These are phyloP conservation scores for Petrolisthes cinctipes DNA, from an alignment of 2,888 invertebrate genomes.

Conservation along the genomic window DNA sequence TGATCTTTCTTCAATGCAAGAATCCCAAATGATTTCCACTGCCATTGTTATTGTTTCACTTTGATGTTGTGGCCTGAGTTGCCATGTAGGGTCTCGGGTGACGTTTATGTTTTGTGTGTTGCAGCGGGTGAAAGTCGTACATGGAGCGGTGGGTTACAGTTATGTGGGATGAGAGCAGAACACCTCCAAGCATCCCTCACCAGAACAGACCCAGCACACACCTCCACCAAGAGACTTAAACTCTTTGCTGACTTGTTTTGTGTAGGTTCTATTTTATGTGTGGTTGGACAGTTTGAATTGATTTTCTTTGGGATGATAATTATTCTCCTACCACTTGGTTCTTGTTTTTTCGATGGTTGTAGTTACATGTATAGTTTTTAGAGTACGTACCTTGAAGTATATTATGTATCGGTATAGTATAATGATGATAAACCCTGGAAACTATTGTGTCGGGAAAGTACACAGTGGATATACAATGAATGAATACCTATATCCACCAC, in stretches of 20 bases:
- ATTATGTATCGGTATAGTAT: no score
- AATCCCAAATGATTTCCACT: no score
- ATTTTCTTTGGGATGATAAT: not conserved
- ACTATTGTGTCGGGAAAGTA: no score
- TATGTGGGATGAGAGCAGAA: conserved; percentile 57
- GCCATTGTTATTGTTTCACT: no score
- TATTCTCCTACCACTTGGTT: not conserved
- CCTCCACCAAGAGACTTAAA: conserved; percentile 47
- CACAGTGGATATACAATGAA: no score
- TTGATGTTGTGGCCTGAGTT: not conserved
- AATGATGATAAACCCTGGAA: no score
- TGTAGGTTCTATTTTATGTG: conserved; percentile 40
- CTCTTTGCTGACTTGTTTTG: conserved; percentile 62
- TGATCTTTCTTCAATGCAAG: no score
- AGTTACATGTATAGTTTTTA: no score
- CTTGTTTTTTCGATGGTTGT: not conserved
- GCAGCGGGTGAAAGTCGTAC: conserved; percentile 28
- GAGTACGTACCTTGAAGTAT: no score
- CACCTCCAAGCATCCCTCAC: conserved; percentile 49
- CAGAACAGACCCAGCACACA: conserved; percentile 35
- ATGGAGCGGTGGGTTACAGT: conserved; percentile 43
- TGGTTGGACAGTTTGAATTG: not conserved
- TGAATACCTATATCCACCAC: no score
- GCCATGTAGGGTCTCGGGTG: not conserved
- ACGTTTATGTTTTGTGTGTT: not conserved